Base-by-base conservation (phyloP, 2,888 invertebrate species). In the Thymelicus lineola region DNA sequence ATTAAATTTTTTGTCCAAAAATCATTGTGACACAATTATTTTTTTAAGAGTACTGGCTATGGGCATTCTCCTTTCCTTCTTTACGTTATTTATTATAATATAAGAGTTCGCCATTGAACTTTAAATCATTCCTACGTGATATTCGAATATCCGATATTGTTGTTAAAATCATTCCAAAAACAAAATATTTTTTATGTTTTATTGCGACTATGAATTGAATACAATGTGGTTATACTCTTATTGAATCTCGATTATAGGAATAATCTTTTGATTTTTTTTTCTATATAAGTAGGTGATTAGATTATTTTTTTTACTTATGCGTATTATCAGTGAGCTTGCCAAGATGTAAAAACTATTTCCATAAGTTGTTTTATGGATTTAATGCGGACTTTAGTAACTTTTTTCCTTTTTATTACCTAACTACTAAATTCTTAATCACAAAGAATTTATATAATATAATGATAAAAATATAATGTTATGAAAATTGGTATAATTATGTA, bases 191-290 rank as follows among this genome's bases (percentile, higher is more conserved):
- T 42, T 10, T 12, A 42, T 42, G 42, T 42, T 9, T 58, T 36
- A 15, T 58, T 35, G 58, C n/a, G n/a, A n/a, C 6, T 15, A n/a
- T 58, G n/a, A 58, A 58, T 36, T 36, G 36, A n/a, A 58, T 36
- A 36, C 9, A 55, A 55, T n/a, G 35, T 6, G n/a, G 2, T 58
- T 58, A 58, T 58, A 58, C 61, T 62, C 61, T 48, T 50, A 9
- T 48, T n/a, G 61, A 62, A 62, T 62, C 61, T 62, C 61, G 48
- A 7, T 48, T 62, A 15, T 48, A 48, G 12, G 61, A 62, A 15
- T 45, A 60, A 46, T 62, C 48, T 35, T 62, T 42, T 36, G 20
- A 17, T 45, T 20, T 42, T 12, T 38, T 60, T 42, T n/a, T 62
- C 1, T 48, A 9, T 62, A 0, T 48, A 61, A 35, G 35, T 62